phyloP scores from a whole-genome alignment of 2,113 vertebrate genomes.

The Dascyllus trimaculatus region DNA sequence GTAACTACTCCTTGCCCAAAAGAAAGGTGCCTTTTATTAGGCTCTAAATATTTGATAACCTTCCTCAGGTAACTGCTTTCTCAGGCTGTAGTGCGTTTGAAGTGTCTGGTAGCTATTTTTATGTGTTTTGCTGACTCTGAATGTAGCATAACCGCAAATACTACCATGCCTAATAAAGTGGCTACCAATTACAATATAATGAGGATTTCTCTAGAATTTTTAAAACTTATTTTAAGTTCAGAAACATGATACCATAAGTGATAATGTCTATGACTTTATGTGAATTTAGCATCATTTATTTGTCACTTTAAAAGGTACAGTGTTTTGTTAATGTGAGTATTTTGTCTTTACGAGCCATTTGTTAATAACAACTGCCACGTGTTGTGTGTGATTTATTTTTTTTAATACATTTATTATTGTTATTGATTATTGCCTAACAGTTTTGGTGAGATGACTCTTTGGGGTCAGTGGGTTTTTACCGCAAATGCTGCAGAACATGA shows the following conservation, averaged over 20 bases:
- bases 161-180: conserved; percentile 5
- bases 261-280: neutral
- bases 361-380: conserved; percentile 11
- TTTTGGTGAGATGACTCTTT: neutral
- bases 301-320: neutral
- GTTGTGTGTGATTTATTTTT: neutral
- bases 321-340: conserved; percentile 38
- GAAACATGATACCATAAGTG: neutral
- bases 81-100: conserved; percentile 48
- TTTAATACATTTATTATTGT: neutral
- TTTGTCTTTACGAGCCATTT: neutral
- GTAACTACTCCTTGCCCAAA: conserved; percentile 36
- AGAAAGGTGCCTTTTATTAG: conserved; percentile 39
- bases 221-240: neutral
- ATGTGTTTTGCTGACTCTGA: conserved; percentile 23
- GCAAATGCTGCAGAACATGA: neutral
- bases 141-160: conserved; percentile 18
- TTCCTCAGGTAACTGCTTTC: conserved; percentile 68
- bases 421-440: neutral
- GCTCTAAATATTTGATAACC: conserved; percentile 54
- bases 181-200: conserved; percentile 2
- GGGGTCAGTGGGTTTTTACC: neutral
- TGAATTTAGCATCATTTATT: conserved; percentile 14
- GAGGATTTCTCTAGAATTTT: neutral
- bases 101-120: conserved; percentile 25